Base-by-base conservation (phyloP, 2,888 invertebrate species). In the Halictus ligatus region DNA sequence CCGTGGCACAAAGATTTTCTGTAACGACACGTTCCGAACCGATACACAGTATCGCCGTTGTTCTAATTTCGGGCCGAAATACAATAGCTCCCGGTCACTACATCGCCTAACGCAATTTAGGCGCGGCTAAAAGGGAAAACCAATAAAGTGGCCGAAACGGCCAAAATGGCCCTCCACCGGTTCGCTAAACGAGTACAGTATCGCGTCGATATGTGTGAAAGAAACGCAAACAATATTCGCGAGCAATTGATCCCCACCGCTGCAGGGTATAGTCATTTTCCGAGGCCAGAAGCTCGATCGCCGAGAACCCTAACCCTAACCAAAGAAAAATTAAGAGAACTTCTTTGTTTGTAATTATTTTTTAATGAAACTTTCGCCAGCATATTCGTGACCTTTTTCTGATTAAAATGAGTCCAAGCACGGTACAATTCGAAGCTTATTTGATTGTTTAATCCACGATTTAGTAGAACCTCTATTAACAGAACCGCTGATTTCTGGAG, bases 1-100 rank as follows among this genome's bases (percentile, higher is more conserved):
- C 80, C 83, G 83, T 71, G 75, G 78, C 54, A 83, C 80, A 83
- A 82, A 84, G 87, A 84, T 88, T 89, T 86, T 69, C 83, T 83
- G 13, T 72, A 83, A 79, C 77, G 67, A 77, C 73, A 73, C 72
- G 54, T 43, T 7, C 67, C 67, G 35, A 35, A 18, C 18, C 35
- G 35, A 21, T 40, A 67, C 35, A 40, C 58, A 12, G n/a, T 58
- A n/a, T 58, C 12, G 58, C n/a, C n/a, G 12, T 58, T 58, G n/a
- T 54, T 54, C 21, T 2, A n/a, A 54, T n/a, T 21, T 54, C 1
- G 54, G 21, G 21, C 21, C 54, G 58, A 7, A 4, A 35, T 71
- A 85, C 77, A 78, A 80, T 74, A 79, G 80, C 75, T 75, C n/a
- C 25, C n/a, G 35, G 13, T 6, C 13, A 29, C 35, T 46, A 21